Base-by-base conservation (phyloP, 1,140 invertebrate species). In the Mycetomoellerius zeteki region DNA sequence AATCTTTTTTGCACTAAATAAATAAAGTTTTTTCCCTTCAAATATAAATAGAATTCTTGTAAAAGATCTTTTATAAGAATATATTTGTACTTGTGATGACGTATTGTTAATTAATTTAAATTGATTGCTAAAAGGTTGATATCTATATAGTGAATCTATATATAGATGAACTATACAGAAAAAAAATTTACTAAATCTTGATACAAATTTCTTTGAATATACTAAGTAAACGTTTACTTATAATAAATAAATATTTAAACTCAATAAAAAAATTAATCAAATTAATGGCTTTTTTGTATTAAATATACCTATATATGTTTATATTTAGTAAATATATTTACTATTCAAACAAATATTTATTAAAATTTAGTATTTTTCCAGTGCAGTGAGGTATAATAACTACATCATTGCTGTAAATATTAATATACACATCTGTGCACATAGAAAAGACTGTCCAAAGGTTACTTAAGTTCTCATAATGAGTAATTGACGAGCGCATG, bases 401-500 rank as follows among this genome's bases (percentile, higher is more conserved):
- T 21, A 72, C 47, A 19, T 43, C 33, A 56, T 10, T 56, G 52
- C 64, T 14, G 52, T 14, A 21, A 54, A 37, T 33, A 56, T 33
- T 56, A 56, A 30, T n/a, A 73, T 73, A 14, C n/a, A 52, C 30
- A 33, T 24, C 0, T 33, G 16, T 56, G 27, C 8, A 12, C 30
- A 14, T 21, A 56, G 19, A 56, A 75, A 58, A 30, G 12, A 30
- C 10, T 58, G 52, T 7, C 37, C n/a, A 12, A 47, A 47, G 43
- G 14, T 78, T 65, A 27, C 76, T 37, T 14, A 24, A 65, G 60
- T 64, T 30, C 19, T 64, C 58, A 5, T 52, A 52, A 67, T 33
- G 60, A 8, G 43, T 24, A 65, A 33, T 67, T 52, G 47, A 80
- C 60, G 27, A 16, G 76, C 14, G 47, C 4, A 67, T 80, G 52